These are phyloP conservation scores for Oreochromis tanganicae DNA, from an alignment of 2,113 vertebrate genomes.

Conservation along the genomic window DNA sequence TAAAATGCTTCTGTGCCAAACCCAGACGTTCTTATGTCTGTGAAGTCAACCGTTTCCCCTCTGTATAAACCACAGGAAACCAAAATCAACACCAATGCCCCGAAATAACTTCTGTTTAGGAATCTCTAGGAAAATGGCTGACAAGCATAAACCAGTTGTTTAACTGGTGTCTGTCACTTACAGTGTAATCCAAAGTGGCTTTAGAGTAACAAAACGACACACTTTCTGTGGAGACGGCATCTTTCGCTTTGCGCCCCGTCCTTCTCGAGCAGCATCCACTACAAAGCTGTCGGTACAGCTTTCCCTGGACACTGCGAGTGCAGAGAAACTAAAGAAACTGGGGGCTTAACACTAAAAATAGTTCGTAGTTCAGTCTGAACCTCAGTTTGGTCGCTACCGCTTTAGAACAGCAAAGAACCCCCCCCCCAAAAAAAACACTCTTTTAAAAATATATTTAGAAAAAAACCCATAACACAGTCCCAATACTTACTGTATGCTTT, in stretches of 20 bases:
- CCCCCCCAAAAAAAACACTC: background rate
- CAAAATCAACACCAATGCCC: slow-evolving; percentile 47
- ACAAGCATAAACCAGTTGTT: slow-evolving; percentile 15
- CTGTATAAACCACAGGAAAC: slow-evolving; percentile 40
- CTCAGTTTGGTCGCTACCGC: background rate
- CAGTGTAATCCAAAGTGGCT: background rate
- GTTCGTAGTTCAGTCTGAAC: background rate
- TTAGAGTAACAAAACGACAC: background rate
- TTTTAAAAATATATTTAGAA: background rate
- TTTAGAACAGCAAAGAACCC: background rate
- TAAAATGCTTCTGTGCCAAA: background rate
- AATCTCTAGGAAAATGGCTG: slow-evolving; percentile 29
- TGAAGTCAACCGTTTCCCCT: slow-evolving; percentile 3
- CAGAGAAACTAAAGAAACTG: background rate
- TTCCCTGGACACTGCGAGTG: background rate
- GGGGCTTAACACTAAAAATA: background rate
- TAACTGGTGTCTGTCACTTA: background rate
- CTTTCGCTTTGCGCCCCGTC: background rate
- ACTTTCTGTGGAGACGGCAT: background rate
- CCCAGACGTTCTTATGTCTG: background rate
- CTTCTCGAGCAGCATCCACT: background rate
- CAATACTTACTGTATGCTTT: background rate
- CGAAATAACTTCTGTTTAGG: slow-evolving; percentile 53
- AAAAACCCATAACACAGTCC: background rate
- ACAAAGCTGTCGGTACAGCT: background rate